Evolutionary conservation across 2,797 vertebrate species (phyloP), one percentile per base, ranked within the genome.

Genomic region (Poecile montanus): DNA sequence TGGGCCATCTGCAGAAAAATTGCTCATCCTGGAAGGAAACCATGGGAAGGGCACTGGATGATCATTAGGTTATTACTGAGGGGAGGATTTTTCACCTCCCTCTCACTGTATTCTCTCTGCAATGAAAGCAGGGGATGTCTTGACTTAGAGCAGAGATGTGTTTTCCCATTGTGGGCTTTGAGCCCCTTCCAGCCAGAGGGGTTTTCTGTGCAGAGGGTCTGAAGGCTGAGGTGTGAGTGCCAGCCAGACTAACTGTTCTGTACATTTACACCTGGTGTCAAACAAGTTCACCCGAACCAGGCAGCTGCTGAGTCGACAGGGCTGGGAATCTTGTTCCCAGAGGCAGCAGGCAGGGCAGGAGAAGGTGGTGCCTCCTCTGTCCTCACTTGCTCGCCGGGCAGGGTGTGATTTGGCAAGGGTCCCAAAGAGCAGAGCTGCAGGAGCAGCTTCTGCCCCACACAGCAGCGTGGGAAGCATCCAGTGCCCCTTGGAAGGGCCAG

Each of bases 241-340:
- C 74, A 78, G 91, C 70, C 79, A 40, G 82, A 32, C 42, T 88
- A 88, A 88, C 92, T 81, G 78, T 91, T 89, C 5, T 15, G 30
- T 45, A n/a, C 45, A 61, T 54, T 45, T n/a, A 57, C 61, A 71
- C 5, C n/a, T 60, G 6, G 4, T 79, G 75, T 95, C 65, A 73
- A 89, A 91, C 73, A 75, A 89, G 93, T 91, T 92, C 89, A 87
- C 23, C 85, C n/a, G 72, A 92, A 81, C 11, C 53, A 82, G 71
- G 82, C 79, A 76, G 76, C 67, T 93, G 84, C 91, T 96, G 93
- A 94, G 67, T 91, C 11, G 63, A 85, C 91, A 95, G 82, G 61
- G 72, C 86, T 96, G 88, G 87, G 93, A 93, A 96, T 85, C 89
- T 91, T 47, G 54, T 88, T 93, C 80, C 83, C 92, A 76, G 84